Percentiles rank a stretch among this genome's conserved stretches.
phyloP scores from a whole-genome alignment of 2,888 invertebrate genomes.

The Pristionchus exspectatus region DNA sequence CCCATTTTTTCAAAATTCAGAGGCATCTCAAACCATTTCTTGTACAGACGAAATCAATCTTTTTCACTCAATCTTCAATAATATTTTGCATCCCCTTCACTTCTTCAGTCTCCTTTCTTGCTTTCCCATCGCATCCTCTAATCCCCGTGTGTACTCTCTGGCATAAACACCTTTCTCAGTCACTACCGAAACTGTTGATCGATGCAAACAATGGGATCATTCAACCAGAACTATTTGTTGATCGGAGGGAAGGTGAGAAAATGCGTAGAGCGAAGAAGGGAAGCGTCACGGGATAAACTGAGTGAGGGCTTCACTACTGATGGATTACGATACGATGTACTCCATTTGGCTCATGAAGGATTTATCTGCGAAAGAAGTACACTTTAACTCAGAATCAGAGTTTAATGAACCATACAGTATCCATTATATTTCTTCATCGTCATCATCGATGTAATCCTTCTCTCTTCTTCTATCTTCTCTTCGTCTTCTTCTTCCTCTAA shows the following conservation, averaged over 20 bases:
- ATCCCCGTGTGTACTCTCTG: background rate
- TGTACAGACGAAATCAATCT: background rate
- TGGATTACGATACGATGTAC: background rate
- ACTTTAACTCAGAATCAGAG: background rate
- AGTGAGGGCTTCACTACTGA: conserved; percentile 6
- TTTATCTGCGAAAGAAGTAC: background rate
- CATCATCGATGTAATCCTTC: background rate
- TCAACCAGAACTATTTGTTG: conserved; percentile 22
- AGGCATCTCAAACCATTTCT: background rate
- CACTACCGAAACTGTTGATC: conserved; percentile 32
- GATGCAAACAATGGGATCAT: conserved; percentile 16
- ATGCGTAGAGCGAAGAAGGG: background rate
- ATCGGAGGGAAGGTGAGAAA: conserved; percentile 41
- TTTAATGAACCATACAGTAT: background rate
- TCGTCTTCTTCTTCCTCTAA: background rate
- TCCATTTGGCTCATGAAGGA: background rate
- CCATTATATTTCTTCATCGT: background rate
- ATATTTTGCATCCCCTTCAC: background rate
- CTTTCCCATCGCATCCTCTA: background rate
- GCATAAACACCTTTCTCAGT: conserved; percentile 53
- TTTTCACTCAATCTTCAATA: background rate
- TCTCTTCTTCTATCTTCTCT: background rate
- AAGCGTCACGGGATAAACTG: background rate
- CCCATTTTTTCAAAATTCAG: too few species aligned
- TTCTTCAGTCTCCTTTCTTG: background rate